Evolutionary conservation across 2,888 invertebrate genomes (phyloP).

Genomic region (Odontomyia ornata): DNA sequence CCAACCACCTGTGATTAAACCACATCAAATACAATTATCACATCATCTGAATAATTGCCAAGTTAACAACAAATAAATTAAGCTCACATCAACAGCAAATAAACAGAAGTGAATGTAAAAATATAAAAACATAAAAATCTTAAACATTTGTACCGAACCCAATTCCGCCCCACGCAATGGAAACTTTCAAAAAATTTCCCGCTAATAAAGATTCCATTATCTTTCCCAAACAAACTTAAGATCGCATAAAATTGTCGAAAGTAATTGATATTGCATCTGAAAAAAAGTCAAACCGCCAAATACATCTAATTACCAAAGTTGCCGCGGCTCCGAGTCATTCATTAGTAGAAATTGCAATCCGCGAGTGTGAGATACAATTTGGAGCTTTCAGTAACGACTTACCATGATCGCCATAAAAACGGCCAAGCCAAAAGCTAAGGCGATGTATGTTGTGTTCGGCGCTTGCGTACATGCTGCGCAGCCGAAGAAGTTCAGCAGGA

Average conservation of each 20-base stretch:
- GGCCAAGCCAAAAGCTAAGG: constrained; percentile 86
- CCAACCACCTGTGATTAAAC: constrained; percentile 73
- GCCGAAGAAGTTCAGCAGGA: constrained; percentile 88
- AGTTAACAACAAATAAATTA: not conserved
- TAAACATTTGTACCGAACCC: too few relatives aligned
- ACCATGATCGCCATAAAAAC: constrained; percentile 85
- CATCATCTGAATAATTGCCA: not conserved
- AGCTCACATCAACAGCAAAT: not conserved
- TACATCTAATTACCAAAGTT: not conserved
- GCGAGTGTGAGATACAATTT: not conserved
- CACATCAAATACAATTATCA: not conserved
- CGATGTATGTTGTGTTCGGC: constrained; percentile 70
- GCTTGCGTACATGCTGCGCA: constrained; percentile 79
- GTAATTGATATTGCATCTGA: not conserved
- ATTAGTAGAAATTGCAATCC: not conserved
- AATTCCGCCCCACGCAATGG: too few relatives aligned
- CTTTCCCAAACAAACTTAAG: not conserved
- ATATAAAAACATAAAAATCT: not conserved
- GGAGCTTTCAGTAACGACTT: constrained; percentile 55
- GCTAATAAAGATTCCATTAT: too few relatives aligned
- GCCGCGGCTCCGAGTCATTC: not conserved
- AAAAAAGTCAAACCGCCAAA: not conserved
- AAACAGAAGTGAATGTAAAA: not conserved
- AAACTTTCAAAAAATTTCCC: too few relatives aligned
- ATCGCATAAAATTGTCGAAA: too few relatives aligned